A percentile compares a stretch with the other conserved stretches of the same genome.
phyloP scores from a whole-genome alignment of 2,888 invertebrate genomes.

The Melanotus villosus region DNA sequence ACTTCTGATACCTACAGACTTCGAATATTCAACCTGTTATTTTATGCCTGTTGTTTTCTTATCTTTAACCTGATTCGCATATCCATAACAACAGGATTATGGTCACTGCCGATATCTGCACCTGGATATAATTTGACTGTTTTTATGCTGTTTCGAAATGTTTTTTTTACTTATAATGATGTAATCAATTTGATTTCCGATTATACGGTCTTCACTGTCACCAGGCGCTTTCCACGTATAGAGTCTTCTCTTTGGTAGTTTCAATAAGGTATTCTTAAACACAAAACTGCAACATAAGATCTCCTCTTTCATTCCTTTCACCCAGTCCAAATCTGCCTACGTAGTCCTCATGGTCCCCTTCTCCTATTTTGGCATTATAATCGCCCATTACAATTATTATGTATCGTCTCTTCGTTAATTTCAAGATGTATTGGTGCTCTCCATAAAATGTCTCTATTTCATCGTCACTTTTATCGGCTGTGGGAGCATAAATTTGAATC shows the following conservation, averaged over 20 bases:
- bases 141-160: too few species aligned
- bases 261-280: neutral
- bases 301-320: neutral
- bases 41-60: too few species aligned
- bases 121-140: too few species aligned
- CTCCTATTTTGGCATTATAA: neutral
- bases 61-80: too few species aligned
- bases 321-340: slow-evolving; percentile 1
- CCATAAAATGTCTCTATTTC: neutral
- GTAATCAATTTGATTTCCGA: too few species aligned
- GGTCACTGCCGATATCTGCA: too few species aligned
- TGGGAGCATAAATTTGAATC: slow-evolving; percentile 1
- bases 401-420: slow-evolving; percentile 1
- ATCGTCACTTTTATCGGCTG: neutral
- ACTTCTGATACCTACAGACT: too few species aligned
- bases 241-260: neutral
- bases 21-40: too few species aligned
- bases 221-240: too few species aligned
- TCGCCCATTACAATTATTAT: neutral
- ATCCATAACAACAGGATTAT: too few species aligned
- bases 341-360: neutral
- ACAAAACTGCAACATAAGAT: neutral
- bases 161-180: too few species aligned
- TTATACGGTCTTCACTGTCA: too few species aligned
- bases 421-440: neutral